These are phyloP conservation scores for Lethocerus indicus DNA, from an alignment of 1,140 invertebrate genomes.

Conservation along the genomic window DNA sequence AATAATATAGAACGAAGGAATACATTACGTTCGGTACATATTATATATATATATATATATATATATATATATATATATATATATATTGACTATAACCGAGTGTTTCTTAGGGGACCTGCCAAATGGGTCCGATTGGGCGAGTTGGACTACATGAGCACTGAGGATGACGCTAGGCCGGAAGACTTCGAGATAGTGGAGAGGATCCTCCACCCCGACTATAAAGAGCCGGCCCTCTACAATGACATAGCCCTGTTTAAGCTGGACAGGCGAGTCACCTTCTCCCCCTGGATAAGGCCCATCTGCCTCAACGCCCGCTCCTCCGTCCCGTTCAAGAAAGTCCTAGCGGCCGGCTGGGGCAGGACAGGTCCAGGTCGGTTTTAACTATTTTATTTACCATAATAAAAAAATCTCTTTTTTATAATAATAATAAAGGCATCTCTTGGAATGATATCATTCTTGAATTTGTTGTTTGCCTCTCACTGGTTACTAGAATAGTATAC, in stretches of 20 bases:
- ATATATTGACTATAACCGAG: no score
- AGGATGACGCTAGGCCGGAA: constrained; percentile 16
- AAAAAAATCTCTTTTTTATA: background rate
- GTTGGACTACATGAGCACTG: constrained; percentile 17
- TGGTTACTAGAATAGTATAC: background rate
- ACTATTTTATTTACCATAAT: background rate
- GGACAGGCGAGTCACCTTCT: constrained; percentile 20
- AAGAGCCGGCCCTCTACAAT: constrained; percentile 27
- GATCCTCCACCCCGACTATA: constrained; percentile 29
- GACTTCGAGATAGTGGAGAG: constrained; percentile 23
- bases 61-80: no score
- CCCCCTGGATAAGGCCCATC: constrained; percentile 25
- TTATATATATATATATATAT: no score
- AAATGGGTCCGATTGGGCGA: constrained; percentile 25
- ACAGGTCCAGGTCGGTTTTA: constrained; percentile 14
- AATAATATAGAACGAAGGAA: no score
- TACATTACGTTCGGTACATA: no score
- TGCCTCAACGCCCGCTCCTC: constrained; percentile 22
- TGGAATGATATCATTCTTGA: background rate
- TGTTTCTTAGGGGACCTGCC: constrained; percentile 6
- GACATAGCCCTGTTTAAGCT: constrained; percentile 42
- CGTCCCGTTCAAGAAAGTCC: constrained; percentile 19
- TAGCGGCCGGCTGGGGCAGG: constrained; percentile 35
- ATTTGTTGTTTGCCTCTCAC: no score
- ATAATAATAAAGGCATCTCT: background rate